A percentile compares a stretch with the other conserved stretches of the same genome.
These are phyloP conservation scores for Ichneumon xanthorius DNA, from an alignment of 2,888 invertebrate genomes.

Conservation along the genomic window DNA sequence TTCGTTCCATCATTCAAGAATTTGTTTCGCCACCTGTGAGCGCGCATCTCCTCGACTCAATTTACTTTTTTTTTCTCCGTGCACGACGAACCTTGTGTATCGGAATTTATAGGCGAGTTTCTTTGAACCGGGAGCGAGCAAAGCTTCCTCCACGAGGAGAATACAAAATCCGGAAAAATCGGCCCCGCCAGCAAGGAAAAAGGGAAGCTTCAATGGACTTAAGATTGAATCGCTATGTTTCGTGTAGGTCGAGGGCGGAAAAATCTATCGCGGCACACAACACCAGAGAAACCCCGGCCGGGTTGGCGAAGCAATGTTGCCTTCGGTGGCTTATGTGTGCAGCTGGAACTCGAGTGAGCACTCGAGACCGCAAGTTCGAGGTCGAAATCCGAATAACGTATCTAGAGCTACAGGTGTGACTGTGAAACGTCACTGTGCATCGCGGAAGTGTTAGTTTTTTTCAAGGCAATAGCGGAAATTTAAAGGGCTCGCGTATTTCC, in stretches of 20 bases:
- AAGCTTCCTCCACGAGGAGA: too few relatives aligned
- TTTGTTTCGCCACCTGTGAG: too few relatives aligned
- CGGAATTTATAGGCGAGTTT: too few relatives aligned
- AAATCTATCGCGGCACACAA: not conserved
- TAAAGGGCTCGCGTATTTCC: not conserved
- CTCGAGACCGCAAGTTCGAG: conserved; percentile 22
- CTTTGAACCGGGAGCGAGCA: too few relatives aligned
- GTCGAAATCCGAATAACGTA: conserved; percentile 28
- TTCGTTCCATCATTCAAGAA: too few relatives aligned
- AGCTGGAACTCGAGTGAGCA: conserved; percentile 16
- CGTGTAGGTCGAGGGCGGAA: not conserved
- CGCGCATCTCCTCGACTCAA: too few relatives aligned
- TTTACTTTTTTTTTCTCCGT: too few relatives aligned
- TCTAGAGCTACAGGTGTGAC: conserved; percentile 11
- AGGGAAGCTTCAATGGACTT: not conserved
- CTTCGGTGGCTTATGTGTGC: not conserved
- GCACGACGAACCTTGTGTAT: too few relatives aligned
- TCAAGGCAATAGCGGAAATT: not conserved
- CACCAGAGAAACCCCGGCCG: conserved; percentile 5
- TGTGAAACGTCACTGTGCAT: not conserved
- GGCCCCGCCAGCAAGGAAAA: not conserved
- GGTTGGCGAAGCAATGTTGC: conserved; percentile 6
- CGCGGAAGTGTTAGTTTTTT: not conserved
- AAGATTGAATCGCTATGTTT: not conserved
- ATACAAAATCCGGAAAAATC: too few relatives aligned